These are phyloP conservation scores for Ifrita kowaldi DNA, from an alignment of 2,113 vertebrate species.

Conservation along the genomic window DNA sequence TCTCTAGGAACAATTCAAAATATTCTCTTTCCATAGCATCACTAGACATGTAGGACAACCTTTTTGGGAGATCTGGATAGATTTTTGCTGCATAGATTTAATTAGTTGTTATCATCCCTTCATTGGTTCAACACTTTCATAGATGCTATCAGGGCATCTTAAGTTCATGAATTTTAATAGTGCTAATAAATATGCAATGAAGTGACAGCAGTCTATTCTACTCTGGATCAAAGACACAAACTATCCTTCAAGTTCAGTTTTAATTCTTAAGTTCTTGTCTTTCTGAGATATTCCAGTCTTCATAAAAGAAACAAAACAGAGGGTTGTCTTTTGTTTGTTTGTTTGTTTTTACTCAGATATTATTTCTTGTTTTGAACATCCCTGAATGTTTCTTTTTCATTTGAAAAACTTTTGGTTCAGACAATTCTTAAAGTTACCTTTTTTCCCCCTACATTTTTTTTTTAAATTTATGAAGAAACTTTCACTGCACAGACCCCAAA, in stretches of 20 bases:
- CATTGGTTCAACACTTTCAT: not conserved
- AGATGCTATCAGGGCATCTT: not conserved
- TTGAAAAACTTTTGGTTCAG: not conserved
- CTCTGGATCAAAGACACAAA: not conserved
- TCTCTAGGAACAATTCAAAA: not conserved
- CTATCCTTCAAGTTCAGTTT: not conserved
- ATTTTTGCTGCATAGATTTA: not conserved
- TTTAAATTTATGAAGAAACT: rapidly evolving
- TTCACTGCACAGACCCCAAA: not conserved
- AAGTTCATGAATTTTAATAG: conserved; percentile 13
- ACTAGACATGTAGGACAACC: not conserved
- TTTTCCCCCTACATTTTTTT: not conserved
- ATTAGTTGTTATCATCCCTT: not conserved
- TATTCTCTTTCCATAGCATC: not conserved
- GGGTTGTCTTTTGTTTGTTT: not conserved
- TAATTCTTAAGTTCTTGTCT: not conserved
- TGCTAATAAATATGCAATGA: not conserved
- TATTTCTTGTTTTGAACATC: not conserved
- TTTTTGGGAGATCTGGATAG: not conserved
- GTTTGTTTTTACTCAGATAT: not conserved
- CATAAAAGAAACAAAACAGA: not conserved
- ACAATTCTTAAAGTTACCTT: not conserved
- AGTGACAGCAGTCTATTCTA: not conserved
- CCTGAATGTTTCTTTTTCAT: not conserved
- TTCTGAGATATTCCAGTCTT: not conserved